phyloP scores from a whole-genome alignment of 2,113 vertebrate genomes.

The Emydocephalus ijimae region DNA sequence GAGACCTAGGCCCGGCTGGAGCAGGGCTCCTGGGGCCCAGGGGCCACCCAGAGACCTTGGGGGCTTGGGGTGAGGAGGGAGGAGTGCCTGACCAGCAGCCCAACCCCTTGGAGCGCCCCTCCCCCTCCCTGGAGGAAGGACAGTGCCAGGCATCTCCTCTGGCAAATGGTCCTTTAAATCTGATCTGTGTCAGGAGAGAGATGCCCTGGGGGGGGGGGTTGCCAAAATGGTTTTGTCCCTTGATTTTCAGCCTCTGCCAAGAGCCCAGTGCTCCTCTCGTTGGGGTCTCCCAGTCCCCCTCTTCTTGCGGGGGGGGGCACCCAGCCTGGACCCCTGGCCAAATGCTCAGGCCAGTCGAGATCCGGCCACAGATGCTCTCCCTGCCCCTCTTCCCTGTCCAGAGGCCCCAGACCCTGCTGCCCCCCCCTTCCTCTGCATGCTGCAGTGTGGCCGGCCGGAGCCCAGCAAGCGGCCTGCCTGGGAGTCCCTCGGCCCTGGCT shows the following conservation, averaged over 20 bases:
- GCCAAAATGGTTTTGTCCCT: conserved; percentile 58
- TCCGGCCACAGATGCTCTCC: not conserved
- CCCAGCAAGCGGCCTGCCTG: not conserved
- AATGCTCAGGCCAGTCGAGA: not conserved
- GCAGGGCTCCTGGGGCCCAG: not conserved
- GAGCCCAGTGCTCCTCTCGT: not conserved
- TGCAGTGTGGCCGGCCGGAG: not conserved
- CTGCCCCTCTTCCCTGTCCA: not conserved
- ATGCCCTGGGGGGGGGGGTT: conserved; percentile 33
- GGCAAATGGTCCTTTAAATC: conserved; percentile 58
- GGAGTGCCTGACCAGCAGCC: accelerated
- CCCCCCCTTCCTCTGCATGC: not conserved
- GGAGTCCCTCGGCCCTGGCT: not conserved
- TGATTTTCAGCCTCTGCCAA: conserved; percentile 41
- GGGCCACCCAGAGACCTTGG: not conserved
- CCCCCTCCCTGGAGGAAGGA: conserved; percentile 28
- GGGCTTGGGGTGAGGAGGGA: not conserved
- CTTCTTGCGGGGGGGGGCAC: not conserved
- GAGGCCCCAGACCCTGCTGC: not conserved
- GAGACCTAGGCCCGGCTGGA: conserved; percentile 78
- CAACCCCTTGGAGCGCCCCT: not conserved
- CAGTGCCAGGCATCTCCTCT: conserved; percentile 9
- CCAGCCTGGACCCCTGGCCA: not conserved
- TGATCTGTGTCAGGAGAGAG: conserved; percentile 45
- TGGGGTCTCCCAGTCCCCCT: too few species aligned